Conservation (phyloP, 2,888 invertebrate genomes). For the Hypsopygia costalis region DNA sequence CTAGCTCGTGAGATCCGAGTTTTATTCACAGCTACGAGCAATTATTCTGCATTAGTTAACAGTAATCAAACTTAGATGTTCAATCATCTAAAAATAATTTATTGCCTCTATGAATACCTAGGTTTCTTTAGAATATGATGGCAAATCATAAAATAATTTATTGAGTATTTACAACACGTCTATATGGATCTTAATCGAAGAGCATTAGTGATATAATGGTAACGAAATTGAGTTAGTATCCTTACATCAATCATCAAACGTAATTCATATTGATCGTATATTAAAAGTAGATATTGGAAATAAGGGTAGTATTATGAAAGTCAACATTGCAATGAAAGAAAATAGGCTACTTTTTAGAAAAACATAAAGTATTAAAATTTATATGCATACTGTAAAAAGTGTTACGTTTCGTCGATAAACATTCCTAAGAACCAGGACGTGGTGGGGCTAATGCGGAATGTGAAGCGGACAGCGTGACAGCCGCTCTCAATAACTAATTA, state of each 20-base stretch:
- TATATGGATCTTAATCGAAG: background rate
- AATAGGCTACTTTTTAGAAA: too few species aligned
- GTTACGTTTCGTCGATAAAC: conserved; percentile 54
- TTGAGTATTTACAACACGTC: too few species aligned
- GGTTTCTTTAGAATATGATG: conserved; percentile 4
- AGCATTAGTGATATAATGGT: too few species aligned
- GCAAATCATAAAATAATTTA: background rate
- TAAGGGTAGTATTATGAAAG: too few species aligned
- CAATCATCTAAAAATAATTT: conserved; percentile 18
- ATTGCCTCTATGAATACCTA: conserved; percentile 28
- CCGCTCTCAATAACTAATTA: conserved; percentile 77
- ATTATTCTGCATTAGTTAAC: conserved; percentile 17
- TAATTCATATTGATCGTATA: too few species aligned
- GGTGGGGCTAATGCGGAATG: conserved; percentile 56
- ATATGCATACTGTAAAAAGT: conserved; percentile 38
- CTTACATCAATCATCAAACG: too few species aligned
- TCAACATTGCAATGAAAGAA: too few species aligned
- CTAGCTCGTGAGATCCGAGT: conserved; percentile 17
- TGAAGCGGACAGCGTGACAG: conserved; percentile 64
- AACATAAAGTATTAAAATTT: too few species aligned
- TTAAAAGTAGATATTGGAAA: too few species aligned
- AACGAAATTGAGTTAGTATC: too few species aligned
- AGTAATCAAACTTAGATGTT: conserved; percentile 8
- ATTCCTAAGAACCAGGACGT: conserved; percentile 67
- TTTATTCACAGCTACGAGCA: conserved; percentile 14